Evolutionary conservation across 1,140 invertebrate genomes (phyloP), one percentile per base, ranked within the genome.

Genomic region (Dysdera silvatica): DNA sequence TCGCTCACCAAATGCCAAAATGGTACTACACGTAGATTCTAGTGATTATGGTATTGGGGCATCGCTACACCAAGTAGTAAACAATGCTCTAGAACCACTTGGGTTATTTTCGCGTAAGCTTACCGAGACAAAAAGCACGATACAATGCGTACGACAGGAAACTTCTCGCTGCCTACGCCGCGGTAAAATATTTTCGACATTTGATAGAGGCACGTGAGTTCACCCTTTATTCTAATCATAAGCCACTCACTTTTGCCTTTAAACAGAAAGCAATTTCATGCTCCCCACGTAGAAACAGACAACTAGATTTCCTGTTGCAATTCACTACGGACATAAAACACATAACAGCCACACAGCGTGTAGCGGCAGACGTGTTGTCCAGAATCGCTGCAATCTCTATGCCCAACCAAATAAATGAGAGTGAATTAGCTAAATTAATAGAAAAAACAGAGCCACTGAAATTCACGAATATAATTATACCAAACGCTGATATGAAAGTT

Each of bases 261-360:
- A 18, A 6, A 10, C 29, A 61, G 40, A 55, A 43, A 7, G 23
- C 23, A 12, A 69, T 69, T 12, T 28, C 41, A 55, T 53, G 61
- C 18, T 61, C 67, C 31, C 65, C 72, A 7, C 16, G 67, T 10
- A 65, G 74, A 37, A 12, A 64, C 1, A 49, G 67, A 10, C 71
- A 78, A 14, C 56, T 78, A 0, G 71, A 77, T 56, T 74, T 65
- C 24, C 74, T 79, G 7, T 62, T 69, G 0, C 74, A 76, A 66
- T 77, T 73, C 59, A 72, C 73, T 0, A 74, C 72, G 0, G 65
- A 75, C 28, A 74, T 78, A 33, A 31, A 60, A 18, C 71, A 77
- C 61, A 67, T 79, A n/a, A 16, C 67, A 2, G 76, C 77, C 16
- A 52, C 60, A 1, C 63, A 72, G 3, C 78, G 79, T 48, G 41